Evolutionary conservation across 2,113 vertebrate genomes (phyloP).

Genomic region (Ovis canadensis): DNA sequence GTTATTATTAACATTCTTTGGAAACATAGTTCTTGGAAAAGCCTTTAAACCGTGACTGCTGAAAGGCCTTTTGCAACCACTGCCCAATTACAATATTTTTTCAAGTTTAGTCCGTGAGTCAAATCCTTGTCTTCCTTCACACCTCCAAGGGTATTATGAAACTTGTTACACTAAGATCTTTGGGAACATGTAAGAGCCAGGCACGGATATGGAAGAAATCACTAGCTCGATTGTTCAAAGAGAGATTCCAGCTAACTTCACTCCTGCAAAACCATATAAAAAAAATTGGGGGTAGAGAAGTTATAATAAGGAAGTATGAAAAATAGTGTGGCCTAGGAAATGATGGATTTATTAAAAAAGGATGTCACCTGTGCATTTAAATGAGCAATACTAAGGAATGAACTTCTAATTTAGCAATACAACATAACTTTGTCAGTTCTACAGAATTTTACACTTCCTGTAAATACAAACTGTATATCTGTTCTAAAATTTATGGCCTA

Average conservation of each 20-base stretch:
- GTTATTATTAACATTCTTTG: conserved; percentile 46
- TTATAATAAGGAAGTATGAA: neutral
- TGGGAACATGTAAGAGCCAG: neutral
- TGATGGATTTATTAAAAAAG: neutral
- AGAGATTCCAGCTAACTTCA: neutral
- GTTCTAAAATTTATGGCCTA: neutral
- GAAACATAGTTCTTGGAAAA: conserved; percentile 61
- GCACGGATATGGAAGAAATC: neutral
- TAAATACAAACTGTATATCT: neutral
- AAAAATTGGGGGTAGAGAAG: neutral
- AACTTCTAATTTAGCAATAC: neutral
- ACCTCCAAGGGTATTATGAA: neutral
- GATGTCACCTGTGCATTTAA: neutral
- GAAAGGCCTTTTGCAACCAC: conserved; percentile 45
- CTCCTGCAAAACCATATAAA: neutral
- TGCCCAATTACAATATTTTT: conserved; percentile 39
- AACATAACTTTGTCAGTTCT: neutral
- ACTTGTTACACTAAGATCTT: neutral
- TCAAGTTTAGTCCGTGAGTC: conserved; percentile 31
- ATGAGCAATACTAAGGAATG: neutral
- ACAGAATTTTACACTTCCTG: neutral
- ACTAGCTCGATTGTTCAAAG: neutral
- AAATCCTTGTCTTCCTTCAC: conserved; percentile 34
- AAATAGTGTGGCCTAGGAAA: neutral
- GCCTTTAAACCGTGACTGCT: conserved; percentile 14